Conservation (phyloP, 2,113 vertebrate species). For the Scophthalmus maximus region DNA sequence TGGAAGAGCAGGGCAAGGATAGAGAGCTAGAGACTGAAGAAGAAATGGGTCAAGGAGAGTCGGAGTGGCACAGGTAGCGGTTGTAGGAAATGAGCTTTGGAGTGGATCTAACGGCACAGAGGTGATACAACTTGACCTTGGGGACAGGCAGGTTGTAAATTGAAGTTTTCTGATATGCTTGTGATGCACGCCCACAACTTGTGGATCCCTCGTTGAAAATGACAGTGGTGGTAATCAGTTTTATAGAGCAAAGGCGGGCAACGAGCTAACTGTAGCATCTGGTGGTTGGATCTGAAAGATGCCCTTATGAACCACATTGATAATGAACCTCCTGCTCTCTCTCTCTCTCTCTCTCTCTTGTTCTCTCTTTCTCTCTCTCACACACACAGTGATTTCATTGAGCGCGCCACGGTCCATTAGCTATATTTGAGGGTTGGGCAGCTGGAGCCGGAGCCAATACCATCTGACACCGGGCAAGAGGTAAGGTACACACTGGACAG, state of each 20-base stretch:
- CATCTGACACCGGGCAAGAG: neutral
- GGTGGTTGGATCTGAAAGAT: slow-evolving; percentile 16
- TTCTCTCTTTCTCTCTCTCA: too few species aligned
- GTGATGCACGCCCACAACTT: neutral
- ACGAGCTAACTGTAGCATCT: slow-evolving; percentile 5
- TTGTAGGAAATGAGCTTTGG: neutral
- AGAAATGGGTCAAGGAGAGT: neutral
- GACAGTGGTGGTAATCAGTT: too few species aligned
- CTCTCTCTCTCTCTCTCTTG: too few species aligned
- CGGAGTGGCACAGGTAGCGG: neutral
- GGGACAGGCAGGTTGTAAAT: neutral
- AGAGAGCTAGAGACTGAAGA: neutral
- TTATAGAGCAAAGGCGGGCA: slow-evolving; percentile 19
- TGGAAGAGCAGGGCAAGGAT: slow-evolving; percentile 7
- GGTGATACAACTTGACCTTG: neutral
- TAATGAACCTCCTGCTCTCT: slow-evolving; percentile 31
- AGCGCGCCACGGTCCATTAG: too few species aligned
- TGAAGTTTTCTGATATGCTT: neutral
- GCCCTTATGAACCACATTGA: slow-evolving; percentile 12
- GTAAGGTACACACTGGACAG: neutral
- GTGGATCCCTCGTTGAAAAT: neutral
- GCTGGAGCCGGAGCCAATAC: neutral
- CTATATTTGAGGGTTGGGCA: neutral
- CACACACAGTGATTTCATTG: neutral
- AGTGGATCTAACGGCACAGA: neutral